Evolutionary conservation across 2,797 vertebrate species (phyloP).

Genomic region (Cetoscarus ocellatus): DNA sequence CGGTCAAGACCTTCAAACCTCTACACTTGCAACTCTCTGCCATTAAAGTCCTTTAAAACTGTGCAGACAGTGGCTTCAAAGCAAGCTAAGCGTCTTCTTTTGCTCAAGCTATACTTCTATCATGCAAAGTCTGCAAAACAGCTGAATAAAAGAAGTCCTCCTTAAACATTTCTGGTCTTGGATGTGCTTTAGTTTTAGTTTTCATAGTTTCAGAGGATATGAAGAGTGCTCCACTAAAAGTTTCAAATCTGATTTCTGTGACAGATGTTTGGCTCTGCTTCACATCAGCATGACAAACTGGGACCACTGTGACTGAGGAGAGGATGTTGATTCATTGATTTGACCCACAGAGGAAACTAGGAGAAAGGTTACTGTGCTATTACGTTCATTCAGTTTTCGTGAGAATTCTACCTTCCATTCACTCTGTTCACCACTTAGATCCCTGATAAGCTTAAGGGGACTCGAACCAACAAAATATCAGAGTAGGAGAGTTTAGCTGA

Average conservation of each 20-base stretch:
- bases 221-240: not conserved
- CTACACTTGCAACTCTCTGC: not conserved
- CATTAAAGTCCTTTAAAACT: not conserved
- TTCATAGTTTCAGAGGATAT: not conserved
- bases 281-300: not conserved
- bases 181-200: conserved; percentile 4
- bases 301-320: not conserved
- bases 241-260: not conserved
- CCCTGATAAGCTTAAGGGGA: not conserved
- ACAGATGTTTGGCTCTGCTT: not conserved
- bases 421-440: not conserved
- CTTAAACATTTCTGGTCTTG: not conserved
- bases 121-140: not conserved
- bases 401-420: not conserved
- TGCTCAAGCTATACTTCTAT: not conserved
- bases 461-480: no score
- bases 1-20: not conserved
- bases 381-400: not conserved
- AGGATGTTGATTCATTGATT: not conserved
- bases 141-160: not conserved
- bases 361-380: not conserved
- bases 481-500: no score
- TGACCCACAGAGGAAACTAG: not conserved
- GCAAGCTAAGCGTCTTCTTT: not conserved
- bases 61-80: not conserved